Base-by-base conservation (phyloP, 1,140 invertebrate species). In the Danaus plexippus region DNA sequence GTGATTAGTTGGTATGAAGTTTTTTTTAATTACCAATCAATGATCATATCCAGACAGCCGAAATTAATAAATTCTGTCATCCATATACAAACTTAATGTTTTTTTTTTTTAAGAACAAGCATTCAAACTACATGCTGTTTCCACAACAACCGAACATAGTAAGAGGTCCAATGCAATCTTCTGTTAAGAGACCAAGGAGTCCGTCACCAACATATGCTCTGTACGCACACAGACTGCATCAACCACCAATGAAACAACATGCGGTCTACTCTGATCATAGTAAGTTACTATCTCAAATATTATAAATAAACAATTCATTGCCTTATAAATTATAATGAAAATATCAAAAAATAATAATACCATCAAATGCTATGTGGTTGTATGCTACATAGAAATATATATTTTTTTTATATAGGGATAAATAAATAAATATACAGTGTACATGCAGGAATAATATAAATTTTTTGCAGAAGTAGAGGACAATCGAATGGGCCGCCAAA, bases 381-480 rank as follows among this genome's bases (percentile, higher is more conserved):
- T 8, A 42, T 87, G 47, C 80, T 86, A 45, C n/a, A 11, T 11
- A 45, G n/a, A 44, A 44, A 44, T 44, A 48, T 10, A 44, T 44
- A 48, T 10, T 48, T 15, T 15, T 15, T 48, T 12, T 43, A 13
- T 42, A 42, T 51, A 51, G 43, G 9, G 12, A 48, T 80, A 88
- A 75, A 90, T 89, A 90, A 13, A 53, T 53, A 13, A 15, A 11
- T 53, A 47, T 43, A 52, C 43, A 32, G 47, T 49, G 18, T 45
- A 51, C 47, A 11, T 61, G n/a, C 7, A 43, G n/a, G 80, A 88
- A 87, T 88, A 67, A 58, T 59, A 15, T 69, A 69, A 56, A 70
- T 87, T 87, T 86, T 89, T 90, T 92, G 67, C 88, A 94, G 93
- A 94, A 88, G 90, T 92, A 82, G 93, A 94, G 79, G 92, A 93